Evolutionary conservation across 2,113 vertebrate genomes (phyloP).

Genomic region (Aphelocoma coerulescens): DNA sequence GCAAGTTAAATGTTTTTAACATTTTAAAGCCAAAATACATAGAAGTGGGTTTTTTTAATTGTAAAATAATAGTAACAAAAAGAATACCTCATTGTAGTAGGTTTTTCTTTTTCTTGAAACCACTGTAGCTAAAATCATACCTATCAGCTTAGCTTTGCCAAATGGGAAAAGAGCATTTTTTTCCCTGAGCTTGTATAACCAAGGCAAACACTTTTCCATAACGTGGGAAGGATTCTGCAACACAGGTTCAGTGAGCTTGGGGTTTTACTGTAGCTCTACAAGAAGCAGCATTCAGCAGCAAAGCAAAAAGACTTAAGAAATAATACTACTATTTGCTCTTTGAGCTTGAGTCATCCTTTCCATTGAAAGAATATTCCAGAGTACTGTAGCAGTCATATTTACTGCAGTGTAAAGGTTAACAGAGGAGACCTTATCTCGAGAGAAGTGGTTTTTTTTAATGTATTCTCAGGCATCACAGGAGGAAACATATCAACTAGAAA

Average conservation of each 20-base stretch:
- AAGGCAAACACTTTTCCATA: not conserved
- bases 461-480: not conserved
- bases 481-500: not conserved
- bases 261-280: not conserved
- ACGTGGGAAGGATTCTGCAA: not conserved
- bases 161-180: not conserved
- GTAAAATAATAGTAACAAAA: not conserved
- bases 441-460: rapidly evolving
- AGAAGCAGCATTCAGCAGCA: not conserved
- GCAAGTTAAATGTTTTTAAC: not conserved
- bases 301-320: not conserved
- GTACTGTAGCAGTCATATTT: slow-evolving; percentile 16
- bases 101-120: not conserved
- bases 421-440: not conserved
- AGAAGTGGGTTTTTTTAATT: not conserved
- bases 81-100: not conserved
- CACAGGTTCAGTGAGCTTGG: not conserved
- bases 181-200: not conserved
- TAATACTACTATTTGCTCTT: not conserved
- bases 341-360: slow-evolving; percentile 53
- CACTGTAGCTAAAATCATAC: not conserved
- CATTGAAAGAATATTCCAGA: slow-evolving; percentile 3
- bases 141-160: not conserved
- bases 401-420: slow-evolving; percentile 34
- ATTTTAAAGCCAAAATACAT: not conserved